Base-by-base conservation (phyloP, 2,888 invertebrate species). In the Ctena decussata region DNA sequence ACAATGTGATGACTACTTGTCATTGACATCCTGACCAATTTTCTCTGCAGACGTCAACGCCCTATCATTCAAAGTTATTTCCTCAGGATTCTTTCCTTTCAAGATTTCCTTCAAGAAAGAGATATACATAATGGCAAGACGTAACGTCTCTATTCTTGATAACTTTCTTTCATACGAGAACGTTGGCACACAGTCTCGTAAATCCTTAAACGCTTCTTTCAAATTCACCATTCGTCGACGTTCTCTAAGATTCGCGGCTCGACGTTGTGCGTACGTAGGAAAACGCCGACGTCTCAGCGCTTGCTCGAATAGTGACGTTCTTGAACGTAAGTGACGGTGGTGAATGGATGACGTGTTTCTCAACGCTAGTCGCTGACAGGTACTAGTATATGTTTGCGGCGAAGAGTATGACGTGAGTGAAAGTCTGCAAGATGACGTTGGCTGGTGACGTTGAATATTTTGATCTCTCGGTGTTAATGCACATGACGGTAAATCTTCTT, bases 171-270 rank as follows among this genome's bases (percentile, higher is more conserved):
- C 86, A 39, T 80, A 82, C 11, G 89, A 76, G 39, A 84, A 78
- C 15, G 82, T 77, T 12, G 89, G 89, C 32, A 89, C 21, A 78
- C 84, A 81, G 37, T 86, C 85, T 2, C 86, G 72, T 41, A 89
- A 70, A 2, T 84, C 57, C 71, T 78, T 82, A 32, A 86, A 89
- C 53, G 89, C 86, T 21, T 89, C 89, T 24, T 89, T 89, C 24
- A 89, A 32, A 76, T 82, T 89, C 69, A 82, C 70, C 89, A 89
- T 89, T 15, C 89, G 79, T 0, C 80, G 79, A 30, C 86, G 80
- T 71, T 89, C 89, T 27, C 89, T 39, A 15, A 89, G 46, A 44
- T 89, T 89, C 0, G 89, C 89, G n/a, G 86, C 86, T 39, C 82
- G 83, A 15, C 89, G 77, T 70, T 89, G 89, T 15, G 84, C 87